Conservation (phyloP, 2,888 invertebrate genomes). For the Eulithis testata region DNA sequence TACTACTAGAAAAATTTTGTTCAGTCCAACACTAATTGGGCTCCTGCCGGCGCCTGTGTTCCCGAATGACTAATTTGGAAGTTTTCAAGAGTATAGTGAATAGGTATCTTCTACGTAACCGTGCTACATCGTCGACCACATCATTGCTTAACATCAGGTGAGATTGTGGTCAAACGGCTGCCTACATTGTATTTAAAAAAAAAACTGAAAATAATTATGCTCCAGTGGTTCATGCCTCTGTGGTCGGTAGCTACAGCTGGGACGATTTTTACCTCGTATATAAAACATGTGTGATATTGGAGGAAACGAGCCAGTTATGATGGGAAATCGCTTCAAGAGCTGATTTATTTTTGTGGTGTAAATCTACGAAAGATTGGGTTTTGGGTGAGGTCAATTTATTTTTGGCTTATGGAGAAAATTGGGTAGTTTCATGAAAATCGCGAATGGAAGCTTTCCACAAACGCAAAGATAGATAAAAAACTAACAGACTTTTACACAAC, state of each 20-base stretch:
- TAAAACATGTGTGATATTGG: conserved; percentile 66
- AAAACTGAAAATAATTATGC: background rate
- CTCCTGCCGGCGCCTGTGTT: no score
- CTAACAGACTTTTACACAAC: no score
- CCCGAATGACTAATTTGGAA: no score
- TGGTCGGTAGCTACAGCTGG: conserved; percentile 33
- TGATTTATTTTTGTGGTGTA: conserved; percentile 32
- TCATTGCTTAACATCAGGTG: no score
- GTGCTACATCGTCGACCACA: no score
- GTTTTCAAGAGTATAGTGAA: no score
- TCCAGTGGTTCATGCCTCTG: background rate
- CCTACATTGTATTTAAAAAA: no score
- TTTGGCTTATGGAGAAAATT: conserved; percentile 27
- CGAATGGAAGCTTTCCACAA: background rate
- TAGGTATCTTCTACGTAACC: no score
- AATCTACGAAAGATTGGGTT: conserved; percentile 33
- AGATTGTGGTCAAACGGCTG: no score
- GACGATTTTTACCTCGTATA: conserved; percentile 62
- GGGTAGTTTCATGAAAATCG: conserved; percentile 3
- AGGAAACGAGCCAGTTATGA: conserved; percentile 41
- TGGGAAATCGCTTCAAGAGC: conserved; percentile 36
- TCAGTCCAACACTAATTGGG: no score
- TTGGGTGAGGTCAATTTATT: conserved; percentile 28
- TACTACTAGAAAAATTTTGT: no score
- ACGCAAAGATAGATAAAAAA: no score